Evolutionary conservation across 2,113 vertebrate genomes (phyloP).

Genomic region (Melanostigma gelatinosum): DNA sequence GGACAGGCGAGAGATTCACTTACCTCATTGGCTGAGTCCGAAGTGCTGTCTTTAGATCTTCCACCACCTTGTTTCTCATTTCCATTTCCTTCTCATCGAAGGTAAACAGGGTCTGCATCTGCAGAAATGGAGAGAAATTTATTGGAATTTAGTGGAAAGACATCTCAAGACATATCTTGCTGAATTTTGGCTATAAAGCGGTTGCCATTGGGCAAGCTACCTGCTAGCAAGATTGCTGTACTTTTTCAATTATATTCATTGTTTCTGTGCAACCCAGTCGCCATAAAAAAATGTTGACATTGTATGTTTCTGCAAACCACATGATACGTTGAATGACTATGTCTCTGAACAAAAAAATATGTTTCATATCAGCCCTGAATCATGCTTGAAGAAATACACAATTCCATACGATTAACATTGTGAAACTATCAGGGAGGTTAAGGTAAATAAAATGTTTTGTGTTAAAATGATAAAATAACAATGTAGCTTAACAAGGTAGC

Average conservation of each 20-base stretch:
- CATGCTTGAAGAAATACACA: too few relatives aligned
- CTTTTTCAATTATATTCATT: conserved; percentile 8
- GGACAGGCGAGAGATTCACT: neutral
- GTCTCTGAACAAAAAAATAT: too few relatives aligned
- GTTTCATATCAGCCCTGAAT: too few relatives aligned
- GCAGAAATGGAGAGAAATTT: conserved; percentile 20
- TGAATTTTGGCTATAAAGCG: neutral
- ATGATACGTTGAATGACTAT: too few relatives aligned
- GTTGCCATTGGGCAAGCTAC: neutral
- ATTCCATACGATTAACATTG: too few relatives aligned
- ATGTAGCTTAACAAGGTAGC: too few relatives aligned
- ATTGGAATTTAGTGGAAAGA: neutral
- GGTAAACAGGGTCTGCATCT: conserved; percentile 97
- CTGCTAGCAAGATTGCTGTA: neutral
- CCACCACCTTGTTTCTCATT: conserved; percentile 96
- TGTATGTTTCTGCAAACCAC: too few relatives aligned
- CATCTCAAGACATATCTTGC: neutral
- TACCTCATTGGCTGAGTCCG: conserved; percentile 98
- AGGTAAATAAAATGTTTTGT: too few relatives aligned
- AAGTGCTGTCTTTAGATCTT: conserved; percentile 96
- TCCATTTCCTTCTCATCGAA: conserved; percentile 97
- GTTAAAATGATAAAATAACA: too few relatives aligned
- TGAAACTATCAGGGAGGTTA: too few relatives aligned
- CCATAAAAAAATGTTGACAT: too few relatives aligned
- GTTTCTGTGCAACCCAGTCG: neutral